Evolutionary conservation across 2,797 vertebrate species (phyloP).

Genomic region (Micropoecilia bifurca): DNA sequence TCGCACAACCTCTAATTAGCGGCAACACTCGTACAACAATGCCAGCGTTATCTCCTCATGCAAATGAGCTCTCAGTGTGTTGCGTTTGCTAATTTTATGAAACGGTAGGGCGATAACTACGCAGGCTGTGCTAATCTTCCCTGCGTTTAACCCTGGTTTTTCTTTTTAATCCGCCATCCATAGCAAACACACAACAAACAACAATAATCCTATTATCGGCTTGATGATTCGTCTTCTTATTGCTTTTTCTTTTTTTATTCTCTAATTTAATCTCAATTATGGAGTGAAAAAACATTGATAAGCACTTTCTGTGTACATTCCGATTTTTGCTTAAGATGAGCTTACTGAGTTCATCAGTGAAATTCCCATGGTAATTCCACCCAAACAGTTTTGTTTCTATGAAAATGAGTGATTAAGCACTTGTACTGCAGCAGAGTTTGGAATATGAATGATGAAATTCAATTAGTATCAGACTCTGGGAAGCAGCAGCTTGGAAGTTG

Average conservation of each 20-base stretch:
- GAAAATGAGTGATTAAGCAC: conserved; percentile 55
- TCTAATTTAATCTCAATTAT: conserved; percentile 78
- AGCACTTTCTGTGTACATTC: conserved; percentile 49
- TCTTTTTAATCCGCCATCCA: conserved; percentile 82
- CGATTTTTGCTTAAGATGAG: conserved; percentile 53
- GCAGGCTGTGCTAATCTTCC: conserved; percentile 78
- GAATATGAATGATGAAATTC: conserved; percentile 56
- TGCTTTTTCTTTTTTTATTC: conserved; percentile 51
- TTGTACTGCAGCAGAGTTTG: conserved; percentile 37
- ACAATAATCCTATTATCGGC: conserved; percentile 83
- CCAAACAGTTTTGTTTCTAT: conserved; percentile 42
- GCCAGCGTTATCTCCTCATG: conserved; percentile 82
- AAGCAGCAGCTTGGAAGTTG: neutral
- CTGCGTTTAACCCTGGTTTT: conserved; percentile 80
- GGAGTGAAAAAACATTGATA: conserved; percentile 54
- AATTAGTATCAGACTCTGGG: conserved; percentile 51
- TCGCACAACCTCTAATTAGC: conserved; percentile 84
- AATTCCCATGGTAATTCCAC: conserved; percentile 59
- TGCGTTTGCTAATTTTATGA: conserved; percentile 82
- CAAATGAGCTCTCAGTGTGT: conserved; percentile 84
- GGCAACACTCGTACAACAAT: conserved; percentile 83
- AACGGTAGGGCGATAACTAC: conserved; percentile 79
- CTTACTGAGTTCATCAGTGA: conserved; percentile 50
- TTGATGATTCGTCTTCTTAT: conserved; percentile 73
- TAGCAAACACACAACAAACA: conserved; percentile 84